phyloP scores from a whole-genome alignment of 2,113 vertebrate species.

The Chaetops frenatus region DNA sequence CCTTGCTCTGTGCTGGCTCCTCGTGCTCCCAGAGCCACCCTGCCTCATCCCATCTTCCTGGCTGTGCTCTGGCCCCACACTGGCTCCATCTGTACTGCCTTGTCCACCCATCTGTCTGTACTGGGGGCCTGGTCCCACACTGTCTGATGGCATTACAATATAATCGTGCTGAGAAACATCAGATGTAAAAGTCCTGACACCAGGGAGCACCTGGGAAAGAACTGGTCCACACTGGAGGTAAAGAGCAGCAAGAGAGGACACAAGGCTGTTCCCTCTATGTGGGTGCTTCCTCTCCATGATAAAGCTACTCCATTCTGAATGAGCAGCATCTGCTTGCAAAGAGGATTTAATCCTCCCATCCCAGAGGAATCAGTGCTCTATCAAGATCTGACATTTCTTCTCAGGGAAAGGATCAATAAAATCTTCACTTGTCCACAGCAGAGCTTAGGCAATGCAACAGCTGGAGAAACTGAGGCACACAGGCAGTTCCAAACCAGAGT shows the following conservation, averaged over 20 bases:
- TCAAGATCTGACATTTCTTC: not conserved
- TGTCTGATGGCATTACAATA: not conserved
- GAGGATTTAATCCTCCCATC: not conserved
- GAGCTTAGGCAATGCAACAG: not conserved
- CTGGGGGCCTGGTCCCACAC: not conserved
- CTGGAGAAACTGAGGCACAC: not conserved
- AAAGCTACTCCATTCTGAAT: not conserved
- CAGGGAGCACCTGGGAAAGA: not conserved
- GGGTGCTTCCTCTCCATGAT: not conserved
- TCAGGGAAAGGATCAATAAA: not conserved
- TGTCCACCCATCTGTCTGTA: not conserved
- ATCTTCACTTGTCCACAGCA: rapidly evolving
- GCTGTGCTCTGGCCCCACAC: not conserved
- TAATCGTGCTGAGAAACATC: not conserved
- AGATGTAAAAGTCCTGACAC: not conserved
- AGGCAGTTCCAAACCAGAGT: not conserved
- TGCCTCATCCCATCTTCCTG: not conserved
- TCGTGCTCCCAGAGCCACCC: not conserved
- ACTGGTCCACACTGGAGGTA: not conserved
- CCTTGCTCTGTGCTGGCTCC: rapidly evolving
- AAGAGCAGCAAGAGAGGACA: not conserved
- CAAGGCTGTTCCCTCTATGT: rapidly evolving
- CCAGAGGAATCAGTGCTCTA: not conserved
- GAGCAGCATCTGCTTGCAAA: not conserved
- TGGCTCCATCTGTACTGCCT: not conserved